Evolutionary conservation across 2,113 vertebrate genomes (phyloP).

Genomic region (Pangasianodon hypophthalmus): DNA sequence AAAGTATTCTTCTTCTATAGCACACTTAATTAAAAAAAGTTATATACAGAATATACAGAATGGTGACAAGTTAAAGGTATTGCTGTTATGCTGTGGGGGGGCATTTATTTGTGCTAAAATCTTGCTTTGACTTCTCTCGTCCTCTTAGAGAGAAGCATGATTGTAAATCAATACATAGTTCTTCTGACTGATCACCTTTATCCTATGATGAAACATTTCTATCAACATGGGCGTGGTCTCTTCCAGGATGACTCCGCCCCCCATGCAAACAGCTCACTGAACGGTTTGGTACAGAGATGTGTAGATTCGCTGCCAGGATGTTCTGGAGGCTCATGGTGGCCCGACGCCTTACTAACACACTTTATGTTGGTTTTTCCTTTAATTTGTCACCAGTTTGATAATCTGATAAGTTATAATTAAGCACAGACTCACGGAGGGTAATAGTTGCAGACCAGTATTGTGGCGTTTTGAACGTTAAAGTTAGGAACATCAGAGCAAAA

Average conservation of each 20-base stretch:
- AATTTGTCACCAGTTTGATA: background rate
- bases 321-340: background rate
- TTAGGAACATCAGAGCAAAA: constrained; percentile 35
- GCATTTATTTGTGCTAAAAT: background rate
- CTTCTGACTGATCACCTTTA: background rate
- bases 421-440: constrained; percentile 42
- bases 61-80: background rate
- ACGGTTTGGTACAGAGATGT: background rate
- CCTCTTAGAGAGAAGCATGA: background rate
- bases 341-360: background rate
- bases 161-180: background rate
- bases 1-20: background rate
- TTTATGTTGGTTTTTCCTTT: background rate
- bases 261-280: background rate
- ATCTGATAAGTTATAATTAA: background rate
- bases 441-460: constrained; percentile 57
- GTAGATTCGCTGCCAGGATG: background rate
- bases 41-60: background rate
- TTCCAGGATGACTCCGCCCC: background rate
- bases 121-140: background rate
- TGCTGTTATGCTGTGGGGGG: constrained; percentile 53
- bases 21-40: background rate
- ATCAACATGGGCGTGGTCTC: background rate
- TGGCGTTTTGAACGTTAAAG: background rate
- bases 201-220: background rate